A percentile compares a stretch with the other conserved stretches of the same genome.
Evolutionary conservation across 2,888 invertebrate genomes (phyloP).

Genomic region (Chalcis sispes): DNA sequence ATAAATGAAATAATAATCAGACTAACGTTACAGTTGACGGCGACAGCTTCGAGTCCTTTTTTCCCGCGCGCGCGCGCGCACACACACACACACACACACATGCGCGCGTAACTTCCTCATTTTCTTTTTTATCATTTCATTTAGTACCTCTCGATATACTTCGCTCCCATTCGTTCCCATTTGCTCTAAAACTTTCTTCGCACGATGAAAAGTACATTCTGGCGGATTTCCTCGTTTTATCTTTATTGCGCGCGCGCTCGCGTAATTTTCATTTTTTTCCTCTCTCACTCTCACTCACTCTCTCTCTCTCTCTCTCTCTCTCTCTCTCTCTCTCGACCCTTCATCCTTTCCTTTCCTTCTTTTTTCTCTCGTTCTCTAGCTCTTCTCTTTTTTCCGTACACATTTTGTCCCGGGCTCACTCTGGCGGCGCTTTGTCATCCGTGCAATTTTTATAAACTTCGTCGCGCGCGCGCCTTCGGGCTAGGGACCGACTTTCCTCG

Average conservation of each 20-base stretch:
- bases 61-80: too few relatives aligned
- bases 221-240: slow-evolving; percentile 53
- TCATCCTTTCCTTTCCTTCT: too few relatives aligned
- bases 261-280: slow-evolving; percentile 24
- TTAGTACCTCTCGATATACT: not conserved
- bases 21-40: too few relatives aligned
- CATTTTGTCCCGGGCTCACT: too few relatives aligned
- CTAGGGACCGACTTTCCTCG: not conserved
- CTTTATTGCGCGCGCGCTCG: slow-evolving; percentile 33
- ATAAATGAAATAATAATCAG: too few relatives aligned
- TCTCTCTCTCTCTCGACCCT: too few relatives aligned
- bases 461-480: not conserved
- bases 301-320: not conserved
- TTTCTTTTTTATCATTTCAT: slow-evolving; percentile 21
- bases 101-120: not conserved
- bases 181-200: slow-evolving; percentile 51
- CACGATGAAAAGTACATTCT: slow-evolving; percentile 56
- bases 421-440: too few relatives aligned
- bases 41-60: too few relatives aligned
- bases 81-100: too few relatives aligned
- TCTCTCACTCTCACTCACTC: not conserved
- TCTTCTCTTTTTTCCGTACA: too few relatives aligned
- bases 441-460: slow-evolving; percentile 54
- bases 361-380: too few relatives aligned
- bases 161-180: not conserved